Conservation (phyloP, 2,888 invertebrate species). For the Scaeva pyrastri region DNA sequence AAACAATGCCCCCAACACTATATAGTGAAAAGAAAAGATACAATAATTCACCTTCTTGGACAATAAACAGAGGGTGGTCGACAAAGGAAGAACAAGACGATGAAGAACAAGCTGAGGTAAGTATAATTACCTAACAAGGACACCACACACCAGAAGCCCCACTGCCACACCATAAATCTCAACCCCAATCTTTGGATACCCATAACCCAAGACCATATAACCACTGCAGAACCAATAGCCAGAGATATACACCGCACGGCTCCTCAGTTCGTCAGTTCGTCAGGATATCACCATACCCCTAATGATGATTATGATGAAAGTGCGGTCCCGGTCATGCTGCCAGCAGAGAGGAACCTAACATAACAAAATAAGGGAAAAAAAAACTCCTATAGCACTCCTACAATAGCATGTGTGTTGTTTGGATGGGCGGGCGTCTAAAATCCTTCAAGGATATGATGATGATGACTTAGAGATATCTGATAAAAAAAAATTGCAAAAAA, state of each 20-base stretch:
- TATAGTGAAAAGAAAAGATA: slow-evolving; percentile 15
- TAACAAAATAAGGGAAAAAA: not conserved
- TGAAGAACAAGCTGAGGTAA: slow-evolving; percentile 66
- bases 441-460: slow-evolving; percentile 68
- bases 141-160: slow-evolving; percentile 21
- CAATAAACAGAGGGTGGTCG: slow-evolving; percentile 52
- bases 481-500: slow-evolving; percentile 30
- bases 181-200: slow-evolving; percentile 41
- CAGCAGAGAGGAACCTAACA: slow-evolving; percentile 23
- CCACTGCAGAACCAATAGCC: slow-evolving; percentile 41
- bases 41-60: slow-evolving; percentile 17
- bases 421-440: slow-evolving; percentile 34
- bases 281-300: not conserved
- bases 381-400: not conserved
- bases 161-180: slow-evolving; percentile 41
- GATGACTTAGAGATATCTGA: slow-evolving; percentile 65
- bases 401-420: not conserved
- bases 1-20: slow-evolving; percentile 29
- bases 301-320: slow-evolving; percentile 35
- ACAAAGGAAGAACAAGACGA: not conserved
- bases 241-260: slow-evolving; percentile 17
- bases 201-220: slow-evolving; percentile 18
- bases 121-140: slow-evolving; percentile 68
- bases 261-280: too few relatives aligned
- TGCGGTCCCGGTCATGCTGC: slow-evolving; percentile 56